These are phyloP conservation scores for Actinernus sp. DNA, from an alignment of 92 coral and sea anemone species.

Conservation along the genomic window DNA sequence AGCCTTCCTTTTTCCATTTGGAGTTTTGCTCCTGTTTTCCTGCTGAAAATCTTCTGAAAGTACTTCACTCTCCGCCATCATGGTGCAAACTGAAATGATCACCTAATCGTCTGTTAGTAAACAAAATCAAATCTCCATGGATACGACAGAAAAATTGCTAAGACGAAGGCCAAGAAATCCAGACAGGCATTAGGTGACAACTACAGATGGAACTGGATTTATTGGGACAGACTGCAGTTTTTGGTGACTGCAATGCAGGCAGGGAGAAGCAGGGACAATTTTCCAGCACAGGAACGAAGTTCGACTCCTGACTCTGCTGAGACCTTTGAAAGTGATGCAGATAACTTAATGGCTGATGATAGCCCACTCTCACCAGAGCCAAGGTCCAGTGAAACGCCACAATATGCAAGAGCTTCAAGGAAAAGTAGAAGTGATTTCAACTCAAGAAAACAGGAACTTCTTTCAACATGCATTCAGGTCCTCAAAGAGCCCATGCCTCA, in stretches of 20 bases:
- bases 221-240: conserved; percentile 63
- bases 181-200: conserved; percentile 34
- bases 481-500: conserved; percentile 57
- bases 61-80: too few species aligned
- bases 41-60: too few species aligned
- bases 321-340: conserved; percentile 16
- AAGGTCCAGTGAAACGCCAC: neutral
- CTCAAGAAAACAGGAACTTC: conserved; percentile 43
- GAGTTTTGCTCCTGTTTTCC: too few species aligned
- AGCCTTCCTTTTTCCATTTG: too few species aligned
- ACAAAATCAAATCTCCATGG: too few species aligned
- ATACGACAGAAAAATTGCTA: conserved; percentile 4
- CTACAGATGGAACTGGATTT: conserved; percentile 47
- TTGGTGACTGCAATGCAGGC: conserved; percentile 49
- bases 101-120: too few species aligned
- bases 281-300: conserved; percentile 5
- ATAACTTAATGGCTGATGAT: too few species aligned
- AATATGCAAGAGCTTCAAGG: neutral
- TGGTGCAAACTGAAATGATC: too few species aligned
- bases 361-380: too few species aligned
- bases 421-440: conserved; percentile 1
- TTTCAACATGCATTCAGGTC: conserved; percentile 62
- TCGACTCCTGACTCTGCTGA: conserved; percentile 7
- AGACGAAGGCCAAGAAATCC: conserved; percentile 30
- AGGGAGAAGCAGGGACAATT: conserved; percentile 48